A percentile compares a stretch with the other conserved stretches of the same genome.
Evolutionary conservation across 2,113 vertebrate species (phyloP).

Genomic region (Corythornis cristatus): DNA sequence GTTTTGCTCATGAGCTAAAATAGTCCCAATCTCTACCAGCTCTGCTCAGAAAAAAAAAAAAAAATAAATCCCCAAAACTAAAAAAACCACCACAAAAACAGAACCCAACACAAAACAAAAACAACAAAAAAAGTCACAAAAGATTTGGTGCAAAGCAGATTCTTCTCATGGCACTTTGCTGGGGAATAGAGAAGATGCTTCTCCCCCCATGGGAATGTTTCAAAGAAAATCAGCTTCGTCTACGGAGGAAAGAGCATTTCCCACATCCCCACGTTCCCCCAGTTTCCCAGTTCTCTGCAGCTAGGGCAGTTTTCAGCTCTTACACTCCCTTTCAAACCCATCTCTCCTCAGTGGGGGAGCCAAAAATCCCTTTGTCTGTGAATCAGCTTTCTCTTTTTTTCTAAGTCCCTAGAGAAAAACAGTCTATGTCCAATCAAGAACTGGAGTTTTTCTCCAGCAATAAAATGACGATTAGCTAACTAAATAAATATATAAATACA

Average conservation of each 20-base stretch:
- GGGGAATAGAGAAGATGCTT: neutral
- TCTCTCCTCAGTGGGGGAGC: neutral
- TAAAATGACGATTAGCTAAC: neutral
- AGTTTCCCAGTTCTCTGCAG: neutral
- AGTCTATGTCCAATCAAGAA: neutral
- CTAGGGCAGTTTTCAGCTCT: neutral
- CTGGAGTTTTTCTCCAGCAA: neutral
- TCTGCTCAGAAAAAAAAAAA: neutral
- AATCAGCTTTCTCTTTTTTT: neutral
- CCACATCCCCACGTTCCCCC: neutral
- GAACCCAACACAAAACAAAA: too few relatives aligned
- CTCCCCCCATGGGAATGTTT: neutral
- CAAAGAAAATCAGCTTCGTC: neutral
- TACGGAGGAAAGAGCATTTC: neutral
- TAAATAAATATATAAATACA: too few relatives aligned
- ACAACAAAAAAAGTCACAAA: neutral
- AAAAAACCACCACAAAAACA: too few relatives aligned
- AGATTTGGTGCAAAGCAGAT: neutral
- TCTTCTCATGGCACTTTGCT: fast-evolving
- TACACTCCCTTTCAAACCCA: neutral
- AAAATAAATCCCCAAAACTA: too few relatives aligned
- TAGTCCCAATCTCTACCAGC: neutral
- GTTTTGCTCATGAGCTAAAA: neutral
- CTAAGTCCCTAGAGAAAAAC: neutral
- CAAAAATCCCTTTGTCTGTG: neutral